Conservation (phyloP, 1,140 invertebrate genomes). For the Metaphire vulgaris region DNA sequence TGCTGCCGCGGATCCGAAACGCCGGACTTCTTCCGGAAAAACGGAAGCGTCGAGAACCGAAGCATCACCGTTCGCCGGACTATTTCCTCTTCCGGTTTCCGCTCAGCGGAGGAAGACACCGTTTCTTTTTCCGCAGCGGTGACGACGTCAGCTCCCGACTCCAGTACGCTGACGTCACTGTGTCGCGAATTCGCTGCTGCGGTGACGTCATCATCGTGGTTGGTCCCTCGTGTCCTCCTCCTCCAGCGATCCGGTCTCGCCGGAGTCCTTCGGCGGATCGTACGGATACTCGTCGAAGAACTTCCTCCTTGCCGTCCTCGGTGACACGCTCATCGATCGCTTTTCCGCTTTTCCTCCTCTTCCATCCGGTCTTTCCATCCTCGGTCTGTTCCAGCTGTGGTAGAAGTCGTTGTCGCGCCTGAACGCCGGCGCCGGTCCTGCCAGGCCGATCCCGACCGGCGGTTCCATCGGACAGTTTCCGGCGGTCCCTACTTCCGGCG, state of each 20-base stretch:
- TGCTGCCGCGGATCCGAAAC: neutral
- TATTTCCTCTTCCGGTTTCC: neutral
- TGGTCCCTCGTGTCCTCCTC: no score
- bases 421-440: no score
- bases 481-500: neutral
- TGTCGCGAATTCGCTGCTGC: no score
- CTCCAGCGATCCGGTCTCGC: no score
- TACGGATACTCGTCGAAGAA: conserved; percentile 6
- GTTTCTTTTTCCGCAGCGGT: no score
- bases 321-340: conserved; percentile 7
- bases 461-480: no score
- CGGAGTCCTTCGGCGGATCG: no score
- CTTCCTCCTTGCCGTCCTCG: conserved; percentile 7
- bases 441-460: no score
- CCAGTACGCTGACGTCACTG: no score
- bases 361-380: neutral
- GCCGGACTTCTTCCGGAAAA: neutral
- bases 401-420: neutral
- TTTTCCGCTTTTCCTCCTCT: conserved; percentile 1
- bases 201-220: no score
- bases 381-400: neutral
- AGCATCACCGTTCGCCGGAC: neutral
- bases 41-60: neutral
- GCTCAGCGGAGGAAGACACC: neutral
- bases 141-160: no score